phyloP scores from a whole-genome alignment of 2,113 vertebrate genomes.

The Hiodon alosoides region DNA sequence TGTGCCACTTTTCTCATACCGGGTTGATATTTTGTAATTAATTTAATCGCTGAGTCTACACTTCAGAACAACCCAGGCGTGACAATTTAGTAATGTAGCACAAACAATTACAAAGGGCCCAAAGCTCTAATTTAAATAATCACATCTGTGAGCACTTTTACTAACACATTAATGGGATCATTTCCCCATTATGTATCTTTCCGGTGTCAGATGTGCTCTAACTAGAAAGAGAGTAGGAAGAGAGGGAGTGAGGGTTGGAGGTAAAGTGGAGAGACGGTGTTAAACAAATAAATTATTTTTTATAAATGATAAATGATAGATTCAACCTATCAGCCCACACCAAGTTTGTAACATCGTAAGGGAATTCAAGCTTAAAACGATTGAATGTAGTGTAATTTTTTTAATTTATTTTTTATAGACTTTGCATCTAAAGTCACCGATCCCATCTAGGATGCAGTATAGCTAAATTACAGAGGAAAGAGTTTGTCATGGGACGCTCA shows the following conservation, averaged over 20 bases:
- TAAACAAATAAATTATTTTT: conserved; percentile 8
- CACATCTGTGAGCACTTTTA: conserved; percentile 1
- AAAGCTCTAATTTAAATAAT: conserved; percentile 12
- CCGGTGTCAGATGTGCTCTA: background rate
- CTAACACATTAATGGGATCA: conserved; percentile 12
- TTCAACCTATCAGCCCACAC: background rate
- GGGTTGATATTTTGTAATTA: no score
- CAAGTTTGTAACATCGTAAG: no score
- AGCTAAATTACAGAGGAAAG: no score
- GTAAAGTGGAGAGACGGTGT: background rate
- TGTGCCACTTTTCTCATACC: no score
- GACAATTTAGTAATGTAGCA: conserved; percentile 14
- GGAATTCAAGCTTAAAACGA: no score
- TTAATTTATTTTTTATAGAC: no score
- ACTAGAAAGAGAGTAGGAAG: background rate
- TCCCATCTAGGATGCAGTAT: no score
- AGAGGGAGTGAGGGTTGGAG: background rate
- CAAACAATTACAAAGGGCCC: conserved; percentile 11
- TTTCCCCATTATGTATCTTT: conserved; percentile 13
- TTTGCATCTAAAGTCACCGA: no score
- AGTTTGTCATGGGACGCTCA: no score
- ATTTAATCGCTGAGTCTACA: background rate
- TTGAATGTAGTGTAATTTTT: no score
- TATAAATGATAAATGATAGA: conserved; percentile 3
- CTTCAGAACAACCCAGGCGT: background rate